phyloP scores from a whole-genome alignment of 2,888 invertebrate species.

The Ligdia adustata region DNA sequence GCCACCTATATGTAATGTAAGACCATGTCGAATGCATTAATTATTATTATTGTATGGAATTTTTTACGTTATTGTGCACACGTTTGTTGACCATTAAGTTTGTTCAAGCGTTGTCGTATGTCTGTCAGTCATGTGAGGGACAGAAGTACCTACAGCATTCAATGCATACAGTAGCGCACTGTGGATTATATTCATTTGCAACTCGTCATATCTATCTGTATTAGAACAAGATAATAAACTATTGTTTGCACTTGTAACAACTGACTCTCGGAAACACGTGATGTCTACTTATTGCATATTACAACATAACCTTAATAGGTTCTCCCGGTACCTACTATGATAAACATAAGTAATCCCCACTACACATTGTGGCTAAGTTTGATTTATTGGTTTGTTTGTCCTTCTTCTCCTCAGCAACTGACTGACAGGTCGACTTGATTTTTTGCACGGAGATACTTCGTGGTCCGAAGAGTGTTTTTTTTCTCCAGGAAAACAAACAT shows the following conservation, averaged over 20 bases:
- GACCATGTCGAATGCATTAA: conserved; percentile 18
- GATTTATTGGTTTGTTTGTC: too few species aligned
- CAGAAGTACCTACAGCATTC: conserved; percentile 3
- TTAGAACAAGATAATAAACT: conserved; percentile 33
- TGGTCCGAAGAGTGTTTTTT: too few species aligned
- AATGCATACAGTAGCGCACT: conserved; percentile 5
- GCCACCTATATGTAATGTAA: not conserved
- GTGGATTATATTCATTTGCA: conserved; percentile 40
- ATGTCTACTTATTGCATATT: too few species aligned
- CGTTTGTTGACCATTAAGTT: conserved; percentile 47
- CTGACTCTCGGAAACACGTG: conserved; percentile 11
- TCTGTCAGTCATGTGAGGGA: conserved; percentile 41
- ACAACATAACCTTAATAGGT: too few species aligned
- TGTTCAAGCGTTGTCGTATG: conserved; percentile 42
- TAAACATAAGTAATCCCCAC: not conserved
- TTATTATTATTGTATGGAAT: conserved; percentile 10
- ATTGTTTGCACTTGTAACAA: conserved; percentile 29
- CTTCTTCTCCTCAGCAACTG: too few species aligned
- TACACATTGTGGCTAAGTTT: too few species aligned
- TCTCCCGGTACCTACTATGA: conserved; percentile 17
- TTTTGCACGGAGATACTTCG: too few species aligned
- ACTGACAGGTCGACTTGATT: too few species aligned
- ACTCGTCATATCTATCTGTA: conserved; percentile 31
- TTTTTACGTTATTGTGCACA: conserved; percentile 24
- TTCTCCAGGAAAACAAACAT: too few species aligned